phyloP scores from a whole-genome alignment of 2,797 vertebrate species.

The Lophius americanus region DNA sequence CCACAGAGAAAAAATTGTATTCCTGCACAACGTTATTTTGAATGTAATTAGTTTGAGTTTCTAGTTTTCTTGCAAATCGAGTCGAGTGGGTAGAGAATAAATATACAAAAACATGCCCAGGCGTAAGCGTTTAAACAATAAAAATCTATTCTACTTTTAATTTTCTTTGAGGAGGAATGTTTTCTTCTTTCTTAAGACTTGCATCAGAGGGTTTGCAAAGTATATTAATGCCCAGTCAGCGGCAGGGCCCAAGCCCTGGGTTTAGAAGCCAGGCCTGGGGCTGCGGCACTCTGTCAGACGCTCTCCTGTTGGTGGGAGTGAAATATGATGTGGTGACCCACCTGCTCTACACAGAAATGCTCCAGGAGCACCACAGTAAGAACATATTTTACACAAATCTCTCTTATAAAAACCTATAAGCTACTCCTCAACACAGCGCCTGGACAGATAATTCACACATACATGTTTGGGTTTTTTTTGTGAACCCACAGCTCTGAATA shows the following conservation, averaged over 20 bases:
- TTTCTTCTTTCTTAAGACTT: constrained; percentile 60
- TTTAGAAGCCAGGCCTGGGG: constrained; percentile 56
- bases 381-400: not conserved
- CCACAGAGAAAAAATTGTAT: not conserved
- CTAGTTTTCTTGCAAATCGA: no score
- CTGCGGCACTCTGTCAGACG: constrained; percentile 60
- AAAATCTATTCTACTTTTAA: not conserved
- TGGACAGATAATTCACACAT: not conserved
- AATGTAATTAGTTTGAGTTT: no score
- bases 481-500: constrained; percentile 56
- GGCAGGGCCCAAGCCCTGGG: constrained; percentile 13
- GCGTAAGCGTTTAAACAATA: no score
- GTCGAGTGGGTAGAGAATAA: no score
- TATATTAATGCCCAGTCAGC: constrained; percentile 56
- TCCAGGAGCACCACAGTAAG: constrained; percentile 80
- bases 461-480: constrained; percentile 10
- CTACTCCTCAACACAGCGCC: not conserved
- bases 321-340: constrained; percentile 80
- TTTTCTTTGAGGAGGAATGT: not conserved
- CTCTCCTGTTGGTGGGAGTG: constrained; percentile 73
- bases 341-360: constrained; percentile 80
- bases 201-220: constrained; percentile 69
- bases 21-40: not conserved
- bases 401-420: not conserved
- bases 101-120: no score